phyloP scores from a whole-genome alignment of 2,888 invertebrate species.

The Hartigia nigra region DNA sequence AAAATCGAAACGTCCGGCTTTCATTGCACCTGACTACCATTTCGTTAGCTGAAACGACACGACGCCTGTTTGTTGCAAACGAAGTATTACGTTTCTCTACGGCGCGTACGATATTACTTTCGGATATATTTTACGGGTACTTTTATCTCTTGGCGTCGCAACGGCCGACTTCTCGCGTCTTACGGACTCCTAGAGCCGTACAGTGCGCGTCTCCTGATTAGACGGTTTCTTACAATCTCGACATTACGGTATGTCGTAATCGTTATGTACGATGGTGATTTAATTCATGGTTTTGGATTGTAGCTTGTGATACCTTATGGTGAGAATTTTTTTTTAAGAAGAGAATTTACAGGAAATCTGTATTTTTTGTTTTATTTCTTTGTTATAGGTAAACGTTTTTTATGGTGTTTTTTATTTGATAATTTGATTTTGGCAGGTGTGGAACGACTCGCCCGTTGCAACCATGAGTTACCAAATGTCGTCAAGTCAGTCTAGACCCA shows the following conservation, averaged over 20 bases:
- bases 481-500: constrained; percentile 82
- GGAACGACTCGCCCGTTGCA: constrained; percentile 76
- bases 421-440: constrained; percentile 68
- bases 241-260: background rate
- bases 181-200: background rate
- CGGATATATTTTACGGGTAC: background rate
- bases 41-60: background rate
- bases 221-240: background rate
- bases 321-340: background rate
- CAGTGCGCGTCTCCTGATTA: background rate
- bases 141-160: background rate
- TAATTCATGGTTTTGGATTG: background rate
- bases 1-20: background rate
- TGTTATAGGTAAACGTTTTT: background rate
- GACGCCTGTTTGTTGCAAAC: background rate
- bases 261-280: background rate
- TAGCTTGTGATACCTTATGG: background rate
- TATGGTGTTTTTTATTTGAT: background rate
- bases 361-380: background rate
- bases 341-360: background rate
- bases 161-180: background rate
- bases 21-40: background rate
- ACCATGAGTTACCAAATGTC: constrained; percentile 89
- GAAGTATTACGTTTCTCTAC: background rate
- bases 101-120: background rate